These are phyloP conservation scores for Pachycephus smyrnensis DNA, from an alignment of 2,888 invertebrate species.

Conservation along the genomic window DNA sequence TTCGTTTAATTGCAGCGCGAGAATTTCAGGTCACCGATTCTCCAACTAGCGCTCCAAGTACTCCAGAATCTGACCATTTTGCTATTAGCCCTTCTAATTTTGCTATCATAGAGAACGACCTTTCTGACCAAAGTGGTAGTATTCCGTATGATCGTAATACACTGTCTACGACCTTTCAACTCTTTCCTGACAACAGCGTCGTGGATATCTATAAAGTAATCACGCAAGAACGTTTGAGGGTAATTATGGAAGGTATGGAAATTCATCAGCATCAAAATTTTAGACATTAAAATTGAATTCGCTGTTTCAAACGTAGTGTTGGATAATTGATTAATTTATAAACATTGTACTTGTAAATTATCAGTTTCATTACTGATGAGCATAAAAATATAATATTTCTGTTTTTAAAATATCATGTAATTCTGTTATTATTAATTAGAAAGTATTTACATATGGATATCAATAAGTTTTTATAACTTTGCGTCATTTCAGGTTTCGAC, in stretches of 20 bases:
- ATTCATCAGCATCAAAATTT: conserved; percentile 1
- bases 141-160: conserved; percentile 28
- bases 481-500: conserved; percentile 67
- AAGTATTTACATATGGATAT: too few relatives aligned
- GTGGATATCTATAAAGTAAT: conserved; percentile 73
- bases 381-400: background rate
- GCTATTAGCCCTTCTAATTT: conserved; percentile 63
- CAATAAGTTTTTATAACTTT: too few relatives aligned
- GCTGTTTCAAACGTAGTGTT: conserved; percentile 7
- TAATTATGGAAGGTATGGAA: conserved; percentile 71
- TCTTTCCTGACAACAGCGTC: conserved; percentile 69
- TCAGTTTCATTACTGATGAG: conserved; percentile 7
- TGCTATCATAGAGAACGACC: conserved; percentile 71
- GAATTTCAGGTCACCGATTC: conserved; percentile 40
- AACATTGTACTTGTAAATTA: conserved; percentile 7
- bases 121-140: conserved; percentile 67
- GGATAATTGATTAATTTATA: conserved; percentile 4
- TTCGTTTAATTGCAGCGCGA: conserved; percentile 41
- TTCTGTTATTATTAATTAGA: too few relatives aligned
- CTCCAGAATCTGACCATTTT: conserved; percentile 47
- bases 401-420: too few relatives aligned
- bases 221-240: conserved; percentile 75
- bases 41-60: conserved; percentile 47
- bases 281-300: conserved; percentile 11
- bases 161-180: conserved; percentile 55